phyloP scores from a whole-genome alignment of 2,113 vertebrate species.

The Vanacampus margaritifer region DNA sequence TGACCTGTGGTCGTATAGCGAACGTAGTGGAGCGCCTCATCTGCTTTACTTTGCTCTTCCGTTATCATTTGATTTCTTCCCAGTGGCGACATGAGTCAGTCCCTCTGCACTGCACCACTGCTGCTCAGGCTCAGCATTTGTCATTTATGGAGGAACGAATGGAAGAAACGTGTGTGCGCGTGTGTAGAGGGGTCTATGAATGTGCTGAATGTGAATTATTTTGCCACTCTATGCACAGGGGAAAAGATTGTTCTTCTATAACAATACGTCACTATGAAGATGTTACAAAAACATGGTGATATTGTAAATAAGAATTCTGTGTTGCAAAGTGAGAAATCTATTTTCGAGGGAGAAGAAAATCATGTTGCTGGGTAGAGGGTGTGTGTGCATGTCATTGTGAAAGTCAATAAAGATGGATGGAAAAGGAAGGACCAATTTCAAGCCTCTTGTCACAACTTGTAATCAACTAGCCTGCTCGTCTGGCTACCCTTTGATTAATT shows the following conservation, averaged over 20 bases:
- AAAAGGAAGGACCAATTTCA: slow-evolving; percentile 50
- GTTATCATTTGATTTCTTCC: slow-evolving; percentile 43
- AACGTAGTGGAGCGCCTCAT: slow-evolving; percentile 25
- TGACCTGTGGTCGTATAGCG: slow-evolving; percentile 60
- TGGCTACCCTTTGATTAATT: slow-evolving; percentile 54
- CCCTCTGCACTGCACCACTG: slow-evolving; percentile 67
- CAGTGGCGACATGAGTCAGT: slow-evolving; percentile 40
- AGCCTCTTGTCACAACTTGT: slow-evolving; percentile 49
- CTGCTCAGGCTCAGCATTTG: slow-evolving; percentile 47
- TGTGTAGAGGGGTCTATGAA: slow-evolving; percentile 6
- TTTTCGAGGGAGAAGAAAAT: slow-evolving; percentile 31
- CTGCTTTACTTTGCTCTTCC: slow-evolving; percentile 12
- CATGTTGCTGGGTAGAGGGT: slow-evolving; percentile 36
- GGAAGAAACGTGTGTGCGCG: slow-evolving; percentile 20
- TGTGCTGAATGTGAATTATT: slow-evolving; percentile 14
- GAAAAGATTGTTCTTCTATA: slow-evolving; percentile 17
- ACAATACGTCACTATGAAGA: slow-evolving; percentile 34
- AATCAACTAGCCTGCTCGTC: slow-evolving; percentile 38
- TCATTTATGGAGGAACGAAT: slow-evolving; percentile 28
- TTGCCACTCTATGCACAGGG: slow-evolving; percentile 14
- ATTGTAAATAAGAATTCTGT: slow-evolving; percentile 44
- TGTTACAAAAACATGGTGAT: slow-evolving; percentile 10
- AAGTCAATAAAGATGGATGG: slow-evolving; percentile 48
- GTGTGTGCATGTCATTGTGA: not conserved
- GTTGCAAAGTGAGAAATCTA: slow-evolving; percentile 35